A percentile compares a stretch with the other conserved stretches of the same genome.
Conservation (phyloP, 2,888 invertebrate species). For the Lutraria lutraria region DNA sequence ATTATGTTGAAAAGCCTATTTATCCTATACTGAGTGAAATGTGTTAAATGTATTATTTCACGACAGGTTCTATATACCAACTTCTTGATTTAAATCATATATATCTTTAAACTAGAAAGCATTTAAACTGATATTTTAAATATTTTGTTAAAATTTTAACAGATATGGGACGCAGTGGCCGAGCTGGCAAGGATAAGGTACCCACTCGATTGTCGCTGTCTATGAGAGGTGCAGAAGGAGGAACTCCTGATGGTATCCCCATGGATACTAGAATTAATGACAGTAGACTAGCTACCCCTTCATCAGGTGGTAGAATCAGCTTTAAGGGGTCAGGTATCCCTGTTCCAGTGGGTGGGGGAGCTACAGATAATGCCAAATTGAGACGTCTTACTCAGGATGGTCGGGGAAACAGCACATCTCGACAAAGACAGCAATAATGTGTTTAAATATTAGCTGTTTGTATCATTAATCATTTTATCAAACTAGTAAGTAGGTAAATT, state of each 20-base stretch:
- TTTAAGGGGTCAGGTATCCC: conserved; percentile 83
- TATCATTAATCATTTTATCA: background rate
- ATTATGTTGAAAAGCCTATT: no score
- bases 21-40: no score
- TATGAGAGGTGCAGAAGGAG: conserved; percentile 76
- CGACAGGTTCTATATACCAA: no score
- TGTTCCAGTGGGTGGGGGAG: conserved; percentile 78
- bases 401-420: conserved; percentile 53
- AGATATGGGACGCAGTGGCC: conserved; percentile 62
- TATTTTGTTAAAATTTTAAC: conserved; percentile 1
- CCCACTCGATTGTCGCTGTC: conserved; percentile 80
- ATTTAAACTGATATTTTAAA: background rate
- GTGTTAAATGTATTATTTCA: no score
- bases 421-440: conserved; percentile 55
- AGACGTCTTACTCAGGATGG: conserved; percentile 77
- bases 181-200: conserved; percentile 80
- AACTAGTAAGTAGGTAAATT: background rate
- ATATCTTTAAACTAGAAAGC: background rate
- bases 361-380: conserved; percentile 80
- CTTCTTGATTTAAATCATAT: no score
- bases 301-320: conserved; percentile 83
- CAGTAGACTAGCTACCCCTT: conserved; percentile 82
- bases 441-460: background rate
- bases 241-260: conserved; percentile 59
- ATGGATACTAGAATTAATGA: conserved; percentile 80